These are phyloP conservation scores for Nestor notabilis DNA, from an alignment of 2,113 vertebrate species.

Conservation along the genomic window DNA sequence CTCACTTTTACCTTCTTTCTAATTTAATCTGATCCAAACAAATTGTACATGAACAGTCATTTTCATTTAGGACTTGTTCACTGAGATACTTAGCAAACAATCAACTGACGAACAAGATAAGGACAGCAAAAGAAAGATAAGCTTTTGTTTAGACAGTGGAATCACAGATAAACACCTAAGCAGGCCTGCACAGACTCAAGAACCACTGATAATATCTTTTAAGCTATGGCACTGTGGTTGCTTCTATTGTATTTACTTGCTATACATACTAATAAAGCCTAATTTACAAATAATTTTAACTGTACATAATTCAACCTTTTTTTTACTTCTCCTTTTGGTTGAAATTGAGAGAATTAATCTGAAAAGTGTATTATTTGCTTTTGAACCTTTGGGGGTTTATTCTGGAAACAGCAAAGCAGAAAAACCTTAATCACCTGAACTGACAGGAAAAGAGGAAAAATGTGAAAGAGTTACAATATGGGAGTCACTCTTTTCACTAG, in stretches of 20 bases:
- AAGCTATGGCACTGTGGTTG: not conserved
- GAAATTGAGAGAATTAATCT: not conserved
- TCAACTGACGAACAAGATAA: constrained; percentile 65
- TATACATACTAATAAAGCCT: not conserved
- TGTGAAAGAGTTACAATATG: not conserved
- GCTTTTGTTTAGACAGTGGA: constrained; percentile 54
- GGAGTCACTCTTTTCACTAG: not conserved
- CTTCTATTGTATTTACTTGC: not conserved
- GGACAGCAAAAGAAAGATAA: constrained; percentile 55
- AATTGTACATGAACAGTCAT: constrained; percentile 39
- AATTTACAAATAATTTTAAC: not conserved
- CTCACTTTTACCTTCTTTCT: constrained; percentile 61
- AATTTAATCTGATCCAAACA: constrained; percentile 67
- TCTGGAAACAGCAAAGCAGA: not conserved
- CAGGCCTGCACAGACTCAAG: constrained; percentile 67
- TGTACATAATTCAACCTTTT: not conserved
- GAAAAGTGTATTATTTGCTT: not conserved
- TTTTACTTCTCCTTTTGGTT: not conserved
- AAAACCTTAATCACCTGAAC: not conserved
- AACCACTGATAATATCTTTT: constrained; percentile 44
- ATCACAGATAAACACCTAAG: constrained; percentile 48
- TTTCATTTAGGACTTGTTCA: constrained; percentile 53
- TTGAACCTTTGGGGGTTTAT: not conserved
- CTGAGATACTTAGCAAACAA: constrained; percentile 55
- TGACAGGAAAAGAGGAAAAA: not conserved